Evolutionary conservation across 2,113 vertebrate genomes (phyloP).

Genomic region (Acanthisitta chloris): DNA sequence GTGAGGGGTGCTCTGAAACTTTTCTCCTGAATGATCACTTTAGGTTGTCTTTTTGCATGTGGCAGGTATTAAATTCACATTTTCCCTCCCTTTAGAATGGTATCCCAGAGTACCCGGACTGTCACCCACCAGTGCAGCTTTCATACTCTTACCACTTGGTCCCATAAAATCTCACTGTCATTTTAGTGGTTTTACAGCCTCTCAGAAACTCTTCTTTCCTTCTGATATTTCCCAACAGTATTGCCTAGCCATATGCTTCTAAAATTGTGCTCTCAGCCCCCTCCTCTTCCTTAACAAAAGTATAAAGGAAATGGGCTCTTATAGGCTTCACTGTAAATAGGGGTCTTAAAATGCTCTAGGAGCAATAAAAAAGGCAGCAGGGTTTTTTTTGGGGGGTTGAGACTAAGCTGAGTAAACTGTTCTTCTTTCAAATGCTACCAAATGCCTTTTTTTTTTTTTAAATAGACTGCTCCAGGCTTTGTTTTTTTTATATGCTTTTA

Average conservation of each 20-base stretch:
- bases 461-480: neutral
- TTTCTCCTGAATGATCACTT: neutral
- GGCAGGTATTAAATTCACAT: neutral
- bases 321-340: neutral
- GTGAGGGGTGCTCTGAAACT: neutral
- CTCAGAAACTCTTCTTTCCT: neutral
- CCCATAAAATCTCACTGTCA: neutral
- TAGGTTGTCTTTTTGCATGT: neutral
- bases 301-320: slow-evolving; percentile 1
- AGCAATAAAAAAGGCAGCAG: neutral
- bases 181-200: slow-evolving; percentile 8
- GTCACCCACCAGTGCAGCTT: neutral
- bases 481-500: neutral
- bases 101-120: neutral
- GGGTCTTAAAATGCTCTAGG: slow-evolving; percentile 4
- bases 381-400: neutral
- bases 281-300: neutral
- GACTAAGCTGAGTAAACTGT: neutral
- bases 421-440: neutral
- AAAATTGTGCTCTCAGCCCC: neutral
- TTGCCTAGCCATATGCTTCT: neutral
- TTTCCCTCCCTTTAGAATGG: neutral
- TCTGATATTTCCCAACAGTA: slow-evolving; percentile 16
- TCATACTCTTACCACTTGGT: neutral
- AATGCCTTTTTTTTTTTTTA: neutral